These are phyloP conservation scores for Lampris megalopsis DNA, from an alignment of 2,113 vertebrate species.

Conservation along the genomic window DNA sequence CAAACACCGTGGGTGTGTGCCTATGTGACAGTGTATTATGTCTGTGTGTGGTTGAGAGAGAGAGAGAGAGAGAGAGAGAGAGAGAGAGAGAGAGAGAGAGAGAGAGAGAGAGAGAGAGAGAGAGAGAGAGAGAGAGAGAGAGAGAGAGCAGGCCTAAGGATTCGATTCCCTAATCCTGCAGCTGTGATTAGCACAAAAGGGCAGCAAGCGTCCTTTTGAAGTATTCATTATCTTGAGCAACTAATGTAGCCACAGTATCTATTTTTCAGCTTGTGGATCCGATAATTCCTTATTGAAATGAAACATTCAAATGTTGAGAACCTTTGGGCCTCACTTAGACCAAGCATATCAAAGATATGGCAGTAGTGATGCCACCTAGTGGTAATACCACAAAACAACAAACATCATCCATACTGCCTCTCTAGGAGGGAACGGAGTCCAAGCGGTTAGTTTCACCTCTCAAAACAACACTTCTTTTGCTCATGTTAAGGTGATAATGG, in stretches of 20 bases:
- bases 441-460: background rate
- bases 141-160: background rate
- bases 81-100: no score
- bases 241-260: background rate
- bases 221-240: background rate
- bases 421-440: background rate
- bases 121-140: no score
- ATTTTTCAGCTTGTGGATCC: background rate
- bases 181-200: background rate
- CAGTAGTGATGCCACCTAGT: constrained; percentile 70
- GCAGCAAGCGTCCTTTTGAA: background rate
- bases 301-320: constrained; percentile 4
- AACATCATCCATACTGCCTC: background rate
- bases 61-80: no score
- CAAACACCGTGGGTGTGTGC: no score
- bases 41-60: no score
- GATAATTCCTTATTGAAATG: background rate
- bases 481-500: no score
- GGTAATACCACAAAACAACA: constrained; percentile 35
- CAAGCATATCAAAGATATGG: constrained; percentile 10
- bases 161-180: background rate
- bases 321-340: background rate
- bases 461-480: no score
- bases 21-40: no score
- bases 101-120: no score